phyloP scores from a whole-genome alignment of 2,888 invertebrate genomes.

The Caenorhabditis virilis region DNA sequence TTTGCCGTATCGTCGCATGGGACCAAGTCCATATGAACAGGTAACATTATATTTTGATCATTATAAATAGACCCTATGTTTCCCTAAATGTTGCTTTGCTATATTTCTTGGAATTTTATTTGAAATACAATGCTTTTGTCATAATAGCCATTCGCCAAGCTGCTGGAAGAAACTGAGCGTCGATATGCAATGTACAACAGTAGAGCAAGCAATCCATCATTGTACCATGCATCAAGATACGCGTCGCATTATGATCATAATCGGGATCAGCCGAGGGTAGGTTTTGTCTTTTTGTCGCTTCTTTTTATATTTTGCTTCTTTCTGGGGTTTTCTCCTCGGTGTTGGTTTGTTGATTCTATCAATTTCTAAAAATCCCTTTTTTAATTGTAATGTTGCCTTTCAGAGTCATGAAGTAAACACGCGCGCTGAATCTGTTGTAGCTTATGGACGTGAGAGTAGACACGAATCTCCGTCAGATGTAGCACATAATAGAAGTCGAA shows the following conservation, averaged over 20 bases:
- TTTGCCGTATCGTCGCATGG: slow-evolving; percentile 44
- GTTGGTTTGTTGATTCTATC: too few species aligned
- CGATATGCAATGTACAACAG: slow-evolving; percentile 62
- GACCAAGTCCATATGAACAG: slow-evolving; percentile 57
- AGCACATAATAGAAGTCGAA: slow-evolving; percentile 65
- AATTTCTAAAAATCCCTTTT: too few species aligned
- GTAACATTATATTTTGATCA: slow-evolving; percentile 46
- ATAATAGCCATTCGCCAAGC: slow-evolving; percentile 64
- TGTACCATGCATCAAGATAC: slow-evolving; percentile 38
- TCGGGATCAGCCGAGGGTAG: slow-evolving; percentile 8
- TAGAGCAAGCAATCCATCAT: slow-evolving; percentile 54
- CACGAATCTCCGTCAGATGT: slow-evolving; percentile 48
- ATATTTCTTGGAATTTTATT: too few species aligned
- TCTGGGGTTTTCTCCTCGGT: too few species aligned
- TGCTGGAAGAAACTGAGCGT: slow-evolving; percentile 64
- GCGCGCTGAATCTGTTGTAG: slow-evolving; percentile 49
- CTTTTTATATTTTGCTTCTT: too few species aligned
- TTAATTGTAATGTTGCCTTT: too few species aligned
- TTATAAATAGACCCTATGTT: too few species aligned
- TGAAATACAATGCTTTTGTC: not conserved
- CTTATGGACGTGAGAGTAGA: slow-evolving; percentile 53
- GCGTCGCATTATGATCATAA: slow-evolving; percentile 17
- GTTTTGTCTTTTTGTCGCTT: slow-evolving; percentile 2
- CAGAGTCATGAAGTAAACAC: slow-evolving; percentile 14
- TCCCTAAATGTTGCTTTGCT: too few species aligned